Evolutionary conservation across 2,797 vertebrate species (phyloP).

Genomic region (Clamator glandarius): DNA sequence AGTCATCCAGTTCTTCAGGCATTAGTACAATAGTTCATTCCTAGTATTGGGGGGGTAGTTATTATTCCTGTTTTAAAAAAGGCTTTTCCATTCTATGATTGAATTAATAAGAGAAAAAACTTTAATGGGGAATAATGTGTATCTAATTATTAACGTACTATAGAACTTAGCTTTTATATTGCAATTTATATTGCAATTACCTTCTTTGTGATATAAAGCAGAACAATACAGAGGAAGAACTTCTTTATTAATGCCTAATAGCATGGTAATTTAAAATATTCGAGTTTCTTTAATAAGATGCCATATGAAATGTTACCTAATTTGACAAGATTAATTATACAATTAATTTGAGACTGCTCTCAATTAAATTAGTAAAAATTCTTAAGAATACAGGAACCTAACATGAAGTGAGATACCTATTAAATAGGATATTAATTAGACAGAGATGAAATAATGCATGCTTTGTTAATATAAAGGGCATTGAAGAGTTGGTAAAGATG

Average conservation of each 20-base stretch:
- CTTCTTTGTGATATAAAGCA: conserved; percentile 82
- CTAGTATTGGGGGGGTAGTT: neutral
- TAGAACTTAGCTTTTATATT: conserved; percentile 82
- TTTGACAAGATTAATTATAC: conserved; percentile 99
- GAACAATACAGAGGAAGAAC: conserved; percentile 81
- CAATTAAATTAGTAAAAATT: conserved; percentile 94
- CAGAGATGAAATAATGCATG: conserved; percentile 85
- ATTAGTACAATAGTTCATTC: conserved; percentile 42
- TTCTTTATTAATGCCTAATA: conserved; percentile 85
- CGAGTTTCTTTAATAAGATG: conserved; percentile 90
- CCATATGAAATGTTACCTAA: conserved; percentile 93
- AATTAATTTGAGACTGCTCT: conserved; percentile 97
- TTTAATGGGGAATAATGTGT: conserved; percentile 78
- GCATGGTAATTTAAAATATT: conserved; percentile 92
- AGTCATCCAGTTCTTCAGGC: conserved; percentile 4
- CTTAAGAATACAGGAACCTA: conserved; percentile 86
- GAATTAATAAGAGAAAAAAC: conserved; percentile 73
- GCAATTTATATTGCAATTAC: conserved; percentile 83
- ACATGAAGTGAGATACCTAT: conserved; percentile 88
- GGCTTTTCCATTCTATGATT: conserved; percentile 61
- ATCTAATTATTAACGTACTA: conserved; percentile 83
- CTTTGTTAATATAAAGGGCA: conserved; percentile 80
- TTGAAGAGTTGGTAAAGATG: conserved; percentile 73
- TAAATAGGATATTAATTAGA: conserved; percentile 90
- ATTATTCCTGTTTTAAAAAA: conserved; percentile 68